Base-by-base conservation (phyloP, 2,113 vertebrate genomes). In the Austrofundulus limnaeus region DNA sequence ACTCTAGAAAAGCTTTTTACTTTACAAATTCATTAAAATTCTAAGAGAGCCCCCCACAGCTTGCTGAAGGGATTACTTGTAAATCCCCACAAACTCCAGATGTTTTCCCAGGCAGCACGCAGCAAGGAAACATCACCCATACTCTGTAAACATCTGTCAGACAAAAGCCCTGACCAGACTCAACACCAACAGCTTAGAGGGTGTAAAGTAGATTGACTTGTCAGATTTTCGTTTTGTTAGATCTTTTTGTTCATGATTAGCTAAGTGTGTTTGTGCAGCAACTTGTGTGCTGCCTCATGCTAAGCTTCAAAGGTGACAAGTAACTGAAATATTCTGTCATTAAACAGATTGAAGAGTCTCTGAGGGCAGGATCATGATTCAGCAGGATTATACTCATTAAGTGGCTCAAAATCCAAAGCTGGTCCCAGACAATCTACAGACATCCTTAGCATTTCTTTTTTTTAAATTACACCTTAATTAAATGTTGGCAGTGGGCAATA, bases 61-160 rank as follows among this genome's bases (percentile, higher is more conserved):
- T 84, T 83, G 84, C 85, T 54, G 58, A 80, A 65, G 84, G 78
- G 83, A 85, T 91, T 90, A 90, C 78, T 51, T 71, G 53, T 79
- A 85, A 91, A 84, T 89, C 88, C 81, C 78, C 61, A 75, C 61
- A 77, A 88, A 86, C 74, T 90, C 85, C 89, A 90, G 87, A 90
- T 92, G 87, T 90, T 90, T 86, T 83, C 78, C 77, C 78, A 87
- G 83, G 70, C 79, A 72, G 78, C 67, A 50, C 68, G 28, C 73
- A 68, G 82, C 48, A 41, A 80, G 82, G 67, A 81, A 89, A 84
- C 86, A 84, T 72, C 38, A 50, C 75, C 75, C 85, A 70, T 67
- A 70, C 73, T 82, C 78, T 86, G 85, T 86, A 89, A 91, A 88
- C 90, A 90, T 89, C 89, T 90, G 90, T 90, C 77, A 83, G 80